A percentile compares a stretch with the other conserved stretches of the same genome.
These are phyloP conservation scores for Acrocephalus scirpaceus DNA, from an alignment of 2,797 vertebrate genomes.

Conservation along the genomic window DNA sequence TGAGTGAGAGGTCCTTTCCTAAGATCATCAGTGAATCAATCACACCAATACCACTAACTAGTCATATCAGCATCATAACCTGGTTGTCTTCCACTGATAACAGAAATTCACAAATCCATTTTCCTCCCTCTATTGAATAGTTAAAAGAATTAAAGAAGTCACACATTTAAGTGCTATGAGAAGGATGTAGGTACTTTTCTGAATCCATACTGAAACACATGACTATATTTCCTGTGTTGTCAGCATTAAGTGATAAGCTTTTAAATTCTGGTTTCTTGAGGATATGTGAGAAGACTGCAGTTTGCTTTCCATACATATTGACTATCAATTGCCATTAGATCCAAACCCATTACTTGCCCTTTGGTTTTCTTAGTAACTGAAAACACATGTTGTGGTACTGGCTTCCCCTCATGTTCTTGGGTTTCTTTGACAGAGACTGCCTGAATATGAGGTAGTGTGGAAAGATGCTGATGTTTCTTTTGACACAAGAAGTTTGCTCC, in stretches of 20 bases:
- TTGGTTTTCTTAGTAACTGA: not conserved
- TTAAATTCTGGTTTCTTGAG: not conserved
- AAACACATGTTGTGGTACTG: not conserved
- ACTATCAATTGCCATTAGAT: not conserved
- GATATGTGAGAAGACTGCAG: not conserved
- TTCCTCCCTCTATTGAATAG: not conserved
- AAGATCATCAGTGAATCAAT: not conserved
- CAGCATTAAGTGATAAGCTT: not conserved
- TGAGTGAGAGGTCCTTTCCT: not conserved
- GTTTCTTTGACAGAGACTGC: not conserved
- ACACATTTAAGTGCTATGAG: not conserved
- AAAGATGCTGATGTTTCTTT: conserved; percentile 14
- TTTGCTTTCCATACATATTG: not conserved
- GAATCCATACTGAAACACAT: not conserved
- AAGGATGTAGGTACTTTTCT: not conserved
- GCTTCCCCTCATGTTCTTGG: not conserved
- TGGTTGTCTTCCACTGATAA: not conserved
- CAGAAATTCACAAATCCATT: not conserved
- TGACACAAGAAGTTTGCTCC: not conserved
- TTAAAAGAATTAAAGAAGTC: not conserved
- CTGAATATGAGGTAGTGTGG: conserved; percentile 3
- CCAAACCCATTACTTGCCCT: not conserved
- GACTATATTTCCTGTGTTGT: not conserved
- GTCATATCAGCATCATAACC: not conserved
- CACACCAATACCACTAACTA: not conserved